Evolutionary conservation across 2,888 invertebrate genomes (phyloP).

Genomic region (Priapulus caudatus): DNA sequence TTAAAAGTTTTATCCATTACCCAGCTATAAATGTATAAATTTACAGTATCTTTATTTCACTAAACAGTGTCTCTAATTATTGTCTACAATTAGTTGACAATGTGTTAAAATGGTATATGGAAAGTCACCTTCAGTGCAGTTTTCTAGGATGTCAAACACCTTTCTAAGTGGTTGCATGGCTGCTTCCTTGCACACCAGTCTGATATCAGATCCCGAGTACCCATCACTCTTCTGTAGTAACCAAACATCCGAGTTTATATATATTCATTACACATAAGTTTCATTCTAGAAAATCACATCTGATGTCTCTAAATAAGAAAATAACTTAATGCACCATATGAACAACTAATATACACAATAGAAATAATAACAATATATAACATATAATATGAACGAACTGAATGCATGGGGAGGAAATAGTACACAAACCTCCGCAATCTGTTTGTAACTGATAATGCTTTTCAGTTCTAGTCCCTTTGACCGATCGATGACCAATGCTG

Average conservation of each 20-base stretch:
- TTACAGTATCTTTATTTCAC: too few species aligned
- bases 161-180: conserved; percentile 66
- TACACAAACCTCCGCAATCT: too few species aligned
- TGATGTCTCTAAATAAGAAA: not conserved
- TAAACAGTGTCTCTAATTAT: too few species aligned
- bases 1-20: too few species aligned
- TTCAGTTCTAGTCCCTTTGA: conserved; percentile 38
- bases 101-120: too few species aligned
- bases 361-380: conserved; percentile 10
- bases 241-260: too few species aligned
- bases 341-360: not conserved
- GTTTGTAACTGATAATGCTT: too few species aligned
- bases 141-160: conserved; percentile 45
- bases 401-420: too few species aligned
- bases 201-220: conserved; percentile 79
- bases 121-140: conserved; percentile 34
- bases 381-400: too few species aligned
- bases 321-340: not conserved
- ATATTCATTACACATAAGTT: not conserved
- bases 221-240: conserved; percentile 49
- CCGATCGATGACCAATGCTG: conserved; percentile 31
- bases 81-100: too few species aligned
- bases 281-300: not conserved
- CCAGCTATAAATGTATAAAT: too few species aligned
- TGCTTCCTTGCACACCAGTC: conserved; percentile 73